Conservation (phyloP, 2,797 vertebrate genomes). For the Argyrosomus regius region DNA sequence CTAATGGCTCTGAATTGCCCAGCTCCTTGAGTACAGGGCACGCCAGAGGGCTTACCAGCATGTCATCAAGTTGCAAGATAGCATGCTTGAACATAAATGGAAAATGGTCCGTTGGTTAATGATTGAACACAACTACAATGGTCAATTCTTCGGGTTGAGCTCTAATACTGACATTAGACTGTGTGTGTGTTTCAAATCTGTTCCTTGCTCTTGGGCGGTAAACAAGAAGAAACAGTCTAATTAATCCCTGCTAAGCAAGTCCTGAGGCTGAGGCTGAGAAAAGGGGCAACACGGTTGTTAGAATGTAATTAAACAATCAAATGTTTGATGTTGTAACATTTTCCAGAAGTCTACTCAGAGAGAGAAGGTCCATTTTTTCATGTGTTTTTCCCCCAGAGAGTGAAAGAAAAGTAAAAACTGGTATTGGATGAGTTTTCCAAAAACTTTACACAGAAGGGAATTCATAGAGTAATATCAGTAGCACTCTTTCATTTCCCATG, state of each 20-base stretch:
- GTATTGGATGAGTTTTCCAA: not conserved
- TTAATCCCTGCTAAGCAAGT: constrained; percentile 45
- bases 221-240: constrained; percentile 51
- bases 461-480: constrained; percentile 1
- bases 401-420: not conserved
- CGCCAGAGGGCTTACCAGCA: constrained; percentile 35
- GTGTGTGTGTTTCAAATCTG: constrained; percentile 26
- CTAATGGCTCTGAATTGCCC: constrained; percentile 51
- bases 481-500: constrained; percentile 36
- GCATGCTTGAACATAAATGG: constrained; percentile 52
- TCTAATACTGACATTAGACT: constrained; percentile 23
- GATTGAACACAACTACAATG: constrained; percentile 43
- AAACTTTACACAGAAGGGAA: not conserved
- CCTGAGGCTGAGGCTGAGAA: constrained; percentile 10
- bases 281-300: constrained; percentile 24
- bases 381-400: not conserved
- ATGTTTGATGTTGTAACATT: constrained; percentile 46
- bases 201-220: constrained; percentile 50
- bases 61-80: constrained; percentile 31
- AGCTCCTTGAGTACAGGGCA: constrained; percentile 21
- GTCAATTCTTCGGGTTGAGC: constrained; percentile 23
- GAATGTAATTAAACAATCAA: constrained; percentile 56
- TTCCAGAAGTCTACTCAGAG: constrained; percentile 30
- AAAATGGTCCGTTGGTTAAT: constrained; percentile 31
- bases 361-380: not conserved